Base-by-base conservation (phyloP, 2,888 invertebrate genomes). In the Neria commutata region DNA sequence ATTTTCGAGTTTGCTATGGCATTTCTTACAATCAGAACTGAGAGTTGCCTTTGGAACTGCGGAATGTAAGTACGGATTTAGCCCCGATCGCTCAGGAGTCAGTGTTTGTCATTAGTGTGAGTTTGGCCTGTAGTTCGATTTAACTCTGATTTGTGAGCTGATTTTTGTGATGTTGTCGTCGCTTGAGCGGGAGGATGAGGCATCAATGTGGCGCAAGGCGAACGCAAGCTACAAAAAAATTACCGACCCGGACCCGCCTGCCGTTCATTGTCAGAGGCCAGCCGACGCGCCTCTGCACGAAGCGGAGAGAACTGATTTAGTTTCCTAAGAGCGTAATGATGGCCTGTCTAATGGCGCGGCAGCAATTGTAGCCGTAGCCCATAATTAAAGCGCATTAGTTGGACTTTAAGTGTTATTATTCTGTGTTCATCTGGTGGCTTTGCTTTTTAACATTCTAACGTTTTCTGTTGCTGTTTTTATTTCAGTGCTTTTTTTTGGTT, bases 261-360 rank as follows among this genome's bases (percentile, higher is more conserved):
- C 37, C 37, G n/a, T n/a, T 14, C 37, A 6, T 14, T n/a, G 4
- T 37, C 37, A 37, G n/a, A n/a, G n/a, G 14, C 37, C 8, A 37
- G n/a, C 8, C 37, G 37, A 37, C 8, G 11, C 37, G 10, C 8
- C 8, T n/a, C 37, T 4, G n/a, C 11, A 5, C 29, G 11, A 14
- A 37, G 45, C 29, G 37, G n/a, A 10, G 17, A 53, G 57, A 58
- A 53, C 52, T 58, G 57, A 34, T 58, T 58, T 58, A 57, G 47
- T 58, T 58, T 48, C 29, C 10, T 37, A 47, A 6, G 8, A 10
- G n/a, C 33, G 26, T 58, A 58, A 58, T 58, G 48, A 58, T 58
- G 57, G 57, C 52, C 40, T 58, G 57, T 53, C 57, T 23, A 48
- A 52, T 58, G 47, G 46, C 21, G 37, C 40, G 26, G 37, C 56